Evolutionary conservation across 2,797 vertebrate genomes (phyloP), one percentile per base, ranked within the genome.

Genomic region (Delichon dasypus): DNA sequence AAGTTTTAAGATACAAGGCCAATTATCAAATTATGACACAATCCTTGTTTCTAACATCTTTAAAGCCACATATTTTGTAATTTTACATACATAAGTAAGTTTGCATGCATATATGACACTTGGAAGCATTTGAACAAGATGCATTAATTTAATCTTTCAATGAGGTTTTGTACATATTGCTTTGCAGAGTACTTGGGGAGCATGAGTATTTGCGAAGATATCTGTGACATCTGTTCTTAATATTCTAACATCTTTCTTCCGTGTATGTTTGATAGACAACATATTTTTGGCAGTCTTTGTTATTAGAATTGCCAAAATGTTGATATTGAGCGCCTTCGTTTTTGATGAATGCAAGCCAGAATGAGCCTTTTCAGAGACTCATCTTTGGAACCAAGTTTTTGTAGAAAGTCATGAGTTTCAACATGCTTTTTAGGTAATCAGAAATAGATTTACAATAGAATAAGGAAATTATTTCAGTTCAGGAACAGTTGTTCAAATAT

Each of bases 181-280:
- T 30, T 95, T 84, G 67, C 55, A 44, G 77, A 89, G 77, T 84
- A 71, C 51, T 81, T 92, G 7, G 73, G 92, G 94, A 97, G 66
- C 74, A 92, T 74, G 95, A 93, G 78, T 88, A 94, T 96, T 96
- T 96, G 94, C 47, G 9, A 85, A 74, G 89, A 86, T 95, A 92
- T 97, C 94, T 95, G 86, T 68, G 79, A 98, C 97, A 98, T 98
- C 97, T 98, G 98, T 95, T 98, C 95, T 96, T 97, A 97, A 98
- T 98, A 97, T 95, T 94, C 76, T 66, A 87, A 97, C 95, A 96
- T 97, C 95, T 98, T 97, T 98, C 97, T 97, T 97, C 96, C 61
- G 0, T 97, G 94, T 96, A 96, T 42, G 60, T 96, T 97, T 97
- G 97, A 98, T 95, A 97, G 97, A 97, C 97, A 97, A 97, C 97